Evolutionary conservation across 2,113 vertebrate species (phyloP).

Genomic region (Lepus americanus): DNA sequence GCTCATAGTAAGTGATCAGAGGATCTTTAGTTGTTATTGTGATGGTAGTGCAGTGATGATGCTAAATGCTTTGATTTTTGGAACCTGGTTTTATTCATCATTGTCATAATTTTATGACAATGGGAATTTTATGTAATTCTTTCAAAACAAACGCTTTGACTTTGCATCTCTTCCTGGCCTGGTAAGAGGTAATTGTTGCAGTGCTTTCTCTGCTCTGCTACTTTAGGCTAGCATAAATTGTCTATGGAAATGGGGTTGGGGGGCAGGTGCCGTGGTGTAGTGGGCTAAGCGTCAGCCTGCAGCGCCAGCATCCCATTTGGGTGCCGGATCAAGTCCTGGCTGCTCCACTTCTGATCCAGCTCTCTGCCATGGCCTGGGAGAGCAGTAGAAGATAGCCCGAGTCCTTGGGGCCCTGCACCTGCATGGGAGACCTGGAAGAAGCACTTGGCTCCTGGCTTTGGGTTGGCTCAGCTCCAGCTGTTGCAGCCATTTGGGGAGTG

Average conservation of each 20-base stretch:
- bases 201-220: neutral
- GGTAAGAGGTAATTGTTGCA: neutral
- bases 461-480: too few species aligned
- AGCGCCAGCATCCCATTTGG: too few species aligned
- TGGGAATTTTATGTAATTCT: neutral
- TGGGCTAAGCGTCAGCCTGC: too few species aligned
- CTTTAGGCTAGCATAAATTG: neutral
- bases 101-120: neutral
- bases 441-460: too few species aligned
- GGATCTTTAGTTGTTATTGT: neutral
- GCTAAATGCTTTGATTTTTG: neutral
- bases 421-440: too few species aligned
- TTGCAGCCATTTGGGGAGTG: too few species aligned
- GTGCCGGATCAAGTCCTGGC: too few species aligned
- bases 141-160: neutral
- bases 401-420: too few species aligned
- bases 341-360: too few species aligned
- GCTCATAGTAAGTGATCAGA: neutral
- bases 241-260: neutral
- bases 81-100: neutral
- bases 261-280: too few species aligned
- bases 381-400: too few species aligned
- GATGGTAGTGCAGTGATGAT: neutral
- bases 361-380: too few species aligned
- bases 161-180: neutral